Percentiles rank a stretch among this genome's conserved stretches.
phyloP scores from a whole-genome alignment of 2,113 vertebrate species.

The Crotalus viridis region DNA sequence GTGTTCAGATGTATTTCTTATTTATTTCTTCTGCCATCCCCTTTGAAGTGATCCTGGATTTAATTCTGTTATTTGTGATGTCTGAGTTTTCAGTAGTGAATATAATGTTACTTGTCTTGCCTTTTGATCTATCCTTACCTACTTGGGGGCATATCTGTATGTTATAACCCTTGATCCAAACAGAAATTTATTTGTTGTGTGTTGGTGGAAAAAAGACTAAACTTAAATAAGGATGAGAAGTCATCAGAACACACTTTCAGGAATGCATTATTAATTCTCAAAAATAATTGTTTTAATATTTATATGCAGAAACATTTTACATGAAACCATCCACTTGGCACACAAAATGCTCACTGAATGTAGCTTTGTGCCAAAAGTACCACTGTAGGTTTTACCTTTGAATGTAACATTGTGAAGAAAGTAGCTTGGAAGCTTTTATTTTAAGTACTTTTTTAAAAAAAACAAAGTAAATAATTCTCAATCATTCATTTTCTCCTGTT shows the following conservation, averaged over 20 bases:
- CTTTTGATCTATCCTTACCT: constrained; percentile 34
- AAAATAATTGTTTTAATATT: constrained; percentile 24
- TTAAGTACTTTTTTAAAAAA: not conserved
- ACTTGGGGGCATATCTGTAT: constrained; percentile 23
- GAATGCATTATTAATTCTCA: constrained; percentile 14
- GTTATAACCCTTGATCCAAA: constrained; percentile 19
- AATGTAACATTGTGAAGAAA: not conserved
- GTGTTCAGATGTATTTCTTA: constrained; percentile 52
- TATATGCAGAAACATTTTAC: not conserved
- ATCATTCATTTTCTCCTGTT: not conserved
- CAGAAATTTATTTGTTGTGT: constrained; percentile 34
- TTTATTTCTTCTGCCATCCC: constrained; percentile 49
- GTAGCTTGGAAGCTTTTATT: not conserved
- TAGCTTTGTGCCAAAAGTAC: not conserved
- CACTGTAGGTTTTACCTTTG: not conserved
- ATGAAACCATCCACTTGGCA: not conserved
- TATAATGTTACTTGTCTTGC: constrained; percentile 45
- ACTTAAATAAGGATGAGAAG: constrained; percentile 2
- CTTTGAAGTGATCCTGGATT: constrained; percentile 59
- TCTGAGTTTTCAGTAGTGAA: constrained; percentile 34
- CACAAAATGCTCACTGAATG: not conserved
- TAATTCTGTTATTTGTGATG: constrained; percentile 43
- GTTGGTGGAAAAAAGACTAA: constrained; percentile 1
- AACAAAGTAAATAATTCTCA: not conserved
- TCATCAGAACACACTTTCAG: constrained; percentile 29